Conservation (phyloP, 2,797 vertebrate genomes). For the Lithobates sylvaticus region DNA sequence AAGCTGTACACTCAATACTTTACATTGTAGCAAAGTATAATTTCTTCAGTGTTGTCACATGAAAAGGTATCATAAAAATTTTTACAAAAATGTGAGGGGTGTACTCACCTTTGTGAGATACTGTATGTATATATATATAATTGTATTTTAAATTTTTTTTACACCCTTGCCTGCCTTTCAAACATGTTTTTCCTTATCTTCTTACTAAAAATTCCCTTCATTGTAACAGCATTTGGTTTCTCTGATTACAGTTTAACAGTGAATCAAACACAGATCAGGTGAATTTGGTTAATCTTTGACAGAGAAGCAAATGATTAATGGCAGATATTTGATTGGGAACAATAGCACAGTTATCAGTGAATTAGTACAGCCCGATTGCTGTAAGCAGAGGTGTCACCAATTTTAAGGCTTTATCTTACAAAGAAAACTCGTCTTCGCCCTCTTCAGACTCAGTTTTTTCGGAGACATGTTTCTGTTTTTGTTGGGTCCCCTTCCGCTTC, state of each 20-base stretch:
- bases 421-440: constrained; percentile 82
- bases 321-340: not conserved
- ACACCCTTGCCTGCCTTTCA: too few relatives aligned
- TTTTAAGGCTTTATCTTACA: constrained; percentile 82
- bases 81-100: too few relatives aligned
- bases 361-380: constrained; percentile 73
- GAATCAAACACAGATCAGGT: constrained; percentile 4
- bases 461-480: constrained; percentile 84
- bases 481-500: constrained; percentile 84
- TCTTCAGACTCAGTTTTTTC: constrained; percentile 75
- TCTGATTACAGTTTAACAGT: not conserved
- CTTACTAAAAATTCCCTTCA: too few relatives aligned
- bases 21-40: too few relatives aligned
- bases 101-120: too few relatives aligned
- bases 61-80: too few relatives aligned
- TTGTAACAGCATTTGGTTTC: not conserved
- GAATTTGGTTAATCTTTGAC: constrained; percentile 29
- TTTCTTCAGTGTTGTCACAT: too few relatives aligned
- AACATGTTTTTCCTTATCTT: too few relatives aligned
- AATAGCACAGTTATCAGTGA: constrained; percentile 62
- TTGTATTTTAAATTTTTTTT: too few relatives aligned
- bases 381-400: constrained; percentile 74
- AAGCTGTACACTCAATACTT: too few relatives aligned
- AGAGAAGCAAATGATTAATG: constrained; percentile 46
- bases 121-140: too few relatives aligned